phyloP scores from a whole-genome alignment of 2,113 vertebrate genomes.

The Pandion haliaetus region DNA sequence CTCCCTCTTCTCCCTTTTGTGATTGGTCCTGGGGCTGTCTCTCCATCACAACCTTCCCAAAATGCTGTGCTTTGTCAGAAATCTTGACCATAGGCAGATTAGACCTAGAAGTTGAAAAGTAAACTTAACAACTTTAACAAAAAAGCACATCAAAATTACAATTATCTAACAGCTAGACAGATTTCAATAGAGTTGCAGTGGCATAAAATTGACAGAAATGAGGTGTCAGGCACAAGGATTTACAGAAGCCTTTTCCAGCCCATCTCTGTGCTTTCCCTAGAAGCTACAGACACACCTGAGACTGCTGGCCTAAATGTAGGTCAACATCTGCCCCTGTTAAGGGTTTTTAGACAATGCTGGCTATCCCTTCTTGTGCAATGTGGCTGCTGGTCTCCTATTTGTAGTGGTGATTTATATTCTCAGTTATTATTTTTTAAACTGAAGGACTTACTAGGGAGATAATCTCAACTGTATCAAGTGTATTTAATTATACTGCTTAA shows the following conservation, averaged over 20 bases:
- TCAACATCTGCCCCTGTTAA: background rate
- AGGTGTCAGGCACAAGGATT: background rate
- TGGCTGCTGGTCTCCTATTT: background rate
- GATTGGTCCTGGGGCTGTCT: background rate
- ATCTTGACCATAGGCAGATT: background rate
- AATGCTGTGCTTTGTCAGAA: background rate
- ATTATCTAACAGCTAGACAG: background rate
- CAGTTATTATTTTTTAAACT: background rate
- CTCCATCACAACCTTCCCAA: background rate
- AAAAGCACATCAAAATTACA: background rate
- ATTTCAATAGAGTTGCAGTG: background rate
- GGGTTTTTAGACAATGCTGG: background rate
- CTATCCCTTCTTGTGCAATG: background rate
- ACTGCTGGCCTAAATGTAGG: background rate
- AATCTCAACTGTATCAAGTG: constrained; percentile 39
- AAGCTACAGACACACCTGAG: background rate
- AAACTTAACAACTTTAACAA: background rate
- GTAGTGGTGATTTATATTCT: background rate
- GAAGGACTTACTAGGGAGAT: background rate
- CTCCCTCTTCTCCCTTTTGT: background rate
- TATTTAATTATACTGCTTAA: constrained; percentile 32
- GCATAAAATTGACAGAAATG: background rate
- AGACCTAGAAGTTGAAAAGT: background rate
- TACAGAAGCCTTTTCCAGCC: background rate
- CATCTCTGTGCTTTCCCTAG: background rate